Evolutionary conservation across 1,140 invertebrate genomes (phyloP).

Genomic region (Zaprionus davidi): DNA sequence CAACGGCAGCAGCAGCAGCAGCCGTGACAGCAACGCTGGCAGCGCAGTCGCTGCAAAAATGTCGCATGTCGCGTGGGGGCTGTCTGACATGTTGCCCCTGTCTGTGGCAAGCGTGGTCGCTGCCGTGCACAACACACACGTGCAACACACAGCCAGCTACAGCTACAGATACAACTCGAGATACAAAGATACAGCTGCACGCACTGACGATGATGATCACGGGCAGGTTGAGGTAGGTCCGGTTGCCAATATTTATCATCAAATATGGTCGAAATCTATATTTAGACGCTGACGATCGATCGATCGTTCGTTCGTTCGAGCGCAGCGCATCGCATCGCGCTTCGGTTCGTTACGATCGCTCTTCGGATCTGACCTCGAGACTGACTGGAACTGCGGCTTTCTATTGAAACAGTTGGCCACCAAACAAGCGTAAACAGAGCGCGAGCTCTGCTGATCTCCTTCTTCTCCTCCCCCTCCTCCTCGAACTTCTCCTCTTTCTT

Average conservation of each 20-base stretch:
- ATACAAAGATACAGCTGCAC: not conserved
- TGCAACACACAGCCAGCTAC: constrained; percentile 38
- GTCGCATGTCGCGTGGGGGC: constrained; percentile 53
- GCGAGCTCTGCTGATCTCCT: not conserved
- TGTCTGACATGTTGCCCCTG: constrained; percentile 58
- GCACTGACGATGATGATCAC: constrained; percentile 5
- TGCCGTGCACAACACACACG: constrained; percentile 38
- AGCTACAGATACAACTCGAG: constrained; percentile 15
- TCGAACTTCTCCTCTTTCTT: not conserved
- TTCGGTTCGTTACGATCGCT: constrained; percentile 9
- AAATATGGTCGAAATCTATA: constrained; percentile 81
- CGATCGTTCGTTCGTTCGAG: constrained; percentile 12
- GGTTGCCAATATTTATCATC: constrained; percentile 75
- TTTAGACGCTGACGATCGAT: constrained; percentile 71
- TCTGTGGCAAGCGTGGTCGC: constrained; percentile 46
- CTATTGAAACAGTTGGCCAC: constrained; percentile 77
- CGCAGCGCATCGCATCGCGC: constrained; percentile 12
- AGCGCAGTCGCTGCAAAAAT: constrained; percentile 56
- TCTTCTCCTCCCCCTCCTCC: not conserved
- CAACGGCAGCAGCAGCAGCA: constrained; percentile 12
- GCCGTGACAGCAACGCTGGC: constrained; percentile 3
- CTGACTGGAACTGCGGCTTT: constrained; percentile 60
- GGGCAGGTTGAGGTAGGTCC: constrained; percentile 70
- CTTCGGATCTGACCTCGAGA: constrained; percentile 51
- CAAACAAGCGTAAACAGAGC: constrained; percentile 5